Evolutionary conservation across 2,797 vertebrate genomes (phyloP).

Genomic region (Anguilla obscura): DNA sequence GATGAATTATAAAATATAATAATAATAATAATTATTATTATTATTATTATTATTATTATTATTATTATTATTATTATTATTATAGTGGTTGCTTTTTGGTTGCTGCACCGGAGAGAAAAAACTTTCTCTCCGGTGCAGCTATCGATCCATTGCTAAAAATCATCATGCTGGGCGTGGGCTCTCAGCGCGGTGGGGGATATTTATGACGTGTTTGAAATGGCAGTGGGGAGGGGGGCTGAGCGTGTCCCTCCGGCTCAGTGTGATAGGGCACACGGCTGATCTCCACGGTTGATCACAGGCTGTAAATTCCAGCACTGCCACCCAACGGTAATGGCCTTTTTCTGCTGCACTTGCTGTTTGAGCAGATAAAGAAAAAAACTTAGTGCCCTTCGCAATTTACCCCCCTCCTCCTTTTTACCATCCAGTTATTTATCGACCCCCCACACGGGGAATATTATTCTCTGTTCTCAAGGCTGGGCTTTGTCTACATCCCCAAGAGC

Average conservation of each 20-base stretch:
- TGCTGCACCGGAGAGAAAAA: too few species aligned
- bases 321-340: neutral
- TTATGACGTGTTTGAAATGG: constrained; percentile 11
- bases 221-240: neutral
- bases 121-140: neutral
- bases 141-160: neutral
- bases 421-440: constrained; percentile 24
- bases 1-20: neutral
- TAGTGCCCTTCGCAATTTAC: neutral
- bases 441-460: neutral
- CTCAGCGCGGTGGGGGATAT: neutral
- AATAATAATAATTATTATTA: neutral
- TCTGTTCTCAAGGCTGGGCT: constrained; percentile 10
- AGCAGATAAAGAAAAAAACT: constrained; percentile 15
- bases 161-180: neutral
- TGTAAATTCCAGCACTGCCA: neutral
- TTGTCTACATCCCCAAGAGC: neutral
- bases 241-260: neutral
- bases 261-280: neutral
- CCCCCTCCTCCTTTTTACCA: constrained; percentile 12
- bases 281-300: constrained; percentile 12
- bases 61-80: constrained; percentile 3
- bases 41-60: neutral
- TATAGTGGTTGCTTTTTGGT: neutral
- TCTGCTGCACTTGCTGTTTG: constrained; percentile 1